Evolutionary conservation across 2,888 invertebrate species (phyloP).

Genomic region (Syrphus vitripennis): DNA sequence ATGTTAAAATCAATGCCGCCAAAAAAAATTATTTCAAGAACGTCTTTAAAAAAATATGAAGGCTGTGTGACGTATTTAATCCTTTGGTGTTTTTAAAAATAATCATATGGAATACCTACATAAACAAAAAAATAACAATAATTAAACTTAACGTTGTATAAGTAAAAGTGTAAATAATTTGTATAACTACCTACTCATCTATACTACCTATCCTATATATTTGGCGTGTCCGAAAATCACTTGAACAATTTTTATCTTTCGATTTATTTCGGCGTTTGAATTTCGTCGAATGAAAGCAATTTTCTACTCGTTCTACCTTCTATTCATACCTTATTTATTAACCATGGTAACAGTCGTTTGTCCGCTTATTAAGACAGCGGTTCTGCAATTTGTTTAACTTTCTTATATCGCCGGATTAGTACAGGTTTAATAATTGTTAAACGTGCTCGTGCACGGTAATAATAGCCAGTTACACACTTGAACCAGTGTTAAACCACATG

Average conservation of each 20-base stretch:
- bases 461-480: no score
- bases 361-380: no score
- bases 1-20: background rate
- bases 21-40: background rate
- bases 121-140: no score
- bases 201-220: background rate
- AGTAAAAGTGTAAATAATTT: constrained; percentile 7
- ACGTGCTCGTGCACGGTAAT: no score
- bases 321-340: no score
- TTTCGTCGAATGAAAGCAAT: background rate
- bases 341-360: no score
- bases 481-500: no score
- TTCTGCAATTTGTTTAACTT: no score
- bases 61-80: constrained; percentile 17
- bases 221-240: background rate
- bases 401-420: no score
- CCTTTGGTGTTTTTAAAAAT: background rate
- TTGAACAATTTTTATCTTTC: background rate
- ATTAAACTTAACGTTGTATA: constrained; percentile 10
- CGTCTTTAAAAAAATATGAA: constrained; percentile 13
- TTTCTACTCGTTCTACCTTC: background rate
- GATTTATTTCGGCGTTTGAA: background rate
- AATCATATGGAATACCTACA: background rate
- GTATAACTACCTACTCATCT: background rate
- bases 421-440: no score